Percentiles rank a stretch among this genome's conserved stretches.
phyloP scores from a whole-genome alignment of 2,113 vertebrate genomes.

The Amphiprion percula region DNA sequence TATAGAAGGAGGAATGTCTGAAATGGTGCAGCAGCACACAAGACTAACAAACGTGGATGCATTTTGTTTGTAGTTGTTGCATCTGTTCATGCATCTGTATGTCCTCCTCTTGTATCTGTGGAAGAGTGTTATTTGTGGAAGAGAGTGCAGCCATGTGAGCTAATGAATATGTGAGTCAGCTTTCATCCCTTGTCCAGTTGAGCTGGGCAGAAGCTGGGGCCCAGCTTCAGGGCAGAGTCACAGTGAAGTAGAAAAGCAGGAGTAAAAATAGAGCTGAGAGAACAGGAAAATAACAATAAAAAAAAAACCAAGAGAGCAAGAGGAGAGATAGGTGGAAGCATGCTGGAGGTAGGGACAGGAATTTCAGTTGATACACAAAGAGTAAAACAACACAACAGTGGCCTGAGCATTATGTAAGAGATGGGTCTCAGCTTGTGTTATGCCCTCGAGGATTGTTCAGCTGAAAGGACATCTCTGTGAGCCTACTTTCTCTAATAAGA shows the following conservation, averaged over 20 bases:
- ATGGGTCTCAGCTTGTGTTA: conserved; percentile 56
- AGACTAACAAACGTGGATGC: conserved; percentile 7
- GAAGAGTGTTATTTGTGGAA: conserved; percentile 65
- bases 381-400: conserved; percentile 33
- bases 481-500: conserved; percentile 16
- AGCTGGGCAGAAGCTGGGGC: conserved; percentile 67
- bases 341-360: conserved; percentile 28
- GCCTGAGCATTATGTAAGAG: conserved; percentile 58
- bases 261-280: conserved; percentile 40
- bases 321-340: conserved; percentile 45
- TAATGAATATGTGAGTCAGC: conserved; percentile 80
- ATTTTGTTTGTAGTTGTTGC: conserved; percentile 17
- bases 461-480: conserved; percentile 25
- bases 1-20: not conserved
- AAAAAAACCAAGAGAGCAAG: not conserved
- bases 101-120: conserved; percentile 29
- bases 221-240: conserved; percentile 70
- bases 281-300: conserved; percentile 14
- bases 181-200: conserved; percentile 71
- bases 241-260: conserved; percentile 16
- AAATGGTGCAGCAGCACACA: not conserved
- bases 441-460: conserved; percentile 32
- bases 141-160: conserved; percentile 75
- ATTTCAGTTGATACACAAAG: conserved; percentile 36
- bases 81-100: conserved; percentile 10